A percentile compares a stretch with the other conserved stretches of the same genome.
Evolutionary conservation across 2,113 vertebrate species (phyloP).

Genomic region (Salvelinus sp.): DNA sequence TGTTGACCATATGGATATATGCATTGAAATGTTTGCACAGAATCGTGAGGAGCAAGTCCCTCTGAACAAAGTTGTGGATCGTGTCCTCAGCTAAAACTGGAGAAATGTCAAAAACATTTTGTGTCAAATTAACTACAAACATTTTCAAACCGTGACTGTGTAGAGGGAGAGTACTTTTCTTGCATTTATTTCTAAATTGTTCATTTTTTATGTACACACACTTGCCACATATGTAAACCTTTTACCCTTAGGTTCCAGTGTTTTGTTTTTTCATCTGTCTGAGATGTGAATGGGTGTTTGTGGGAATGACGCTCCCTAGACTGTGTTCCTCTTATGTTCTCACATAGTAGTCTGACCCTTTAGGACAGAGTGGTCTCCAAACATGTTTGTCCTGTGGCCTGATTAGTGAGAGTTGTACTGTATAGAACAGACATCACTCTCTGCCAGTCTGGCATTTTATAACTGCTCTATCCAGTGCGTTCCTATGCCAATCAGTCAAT

Average conservation of each 20-base stretch:
- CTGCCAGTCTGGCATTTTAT: no score
- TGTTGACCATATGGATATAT: slow-evolving; percentile 75
- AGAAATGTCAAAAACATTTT: slow-evolving; percentile 39
- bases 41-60: slow-evolving; percentile 54
- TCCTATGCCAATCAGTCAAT: background rate
- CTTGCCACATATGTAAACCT: slow-evolving; percentile 51
- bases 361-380: slow-evolving; percentile 27
- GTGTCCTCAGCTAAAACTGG: slow-evolving; percentile 44
- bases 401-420: background rate
- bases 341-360: background rate
- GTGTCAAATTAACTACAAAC: slow-evolving; percentile 63
- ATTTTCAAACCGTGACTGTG: slow-evolving; percentile 66
- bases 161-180: slow-evolving; percentile 57
- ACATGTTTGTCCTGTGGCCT: slow-evolving; percentile 26
- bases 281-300: slow-evolving; percentile 24
- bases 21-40: slow-evolving; percentile 77
- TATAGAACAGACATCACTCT: background rate
- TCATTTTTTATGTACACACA: slow-evolving; percentile 24
- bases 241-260: slow-evolving; percentile 47
- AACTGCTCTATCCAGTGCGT: no score
- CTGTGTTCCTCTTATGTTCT: background rate
- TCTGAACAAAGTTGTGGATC: slow-evolving; percentile 56
- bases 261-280: slow-evolving; percentile 28
- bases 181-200: slow-evolving; percentile 47
- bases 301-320: background rate